phyloP scores from a whole-genome alignment of 2,797 vertebrate genomes.

The Bradypodion ventrale region DNA sequence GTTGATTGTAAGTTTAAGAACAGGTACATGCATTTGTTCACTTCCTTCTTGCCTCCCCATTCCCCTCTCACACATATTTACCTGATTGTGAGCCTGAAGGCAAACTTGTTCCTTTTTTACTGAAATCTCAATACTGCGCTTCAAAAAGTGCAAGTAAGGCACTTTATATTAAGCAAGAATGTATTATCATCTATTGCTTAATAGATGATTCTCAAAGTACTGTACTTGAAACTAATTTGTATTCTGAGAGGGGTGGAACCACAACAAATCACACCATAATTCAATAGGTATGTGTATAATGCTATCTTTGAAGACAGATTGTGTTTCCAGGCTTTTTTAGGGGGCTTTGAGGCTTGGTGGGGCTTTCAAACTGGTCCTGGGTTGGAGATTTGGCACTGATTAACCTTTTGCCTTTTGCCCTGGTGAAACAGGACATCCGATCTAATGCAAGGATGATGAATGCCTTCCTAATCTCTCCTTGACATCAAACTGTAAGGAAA shows the following conservation, averaged over 20 bases:
- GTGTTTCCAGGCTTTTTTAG: not conserved
- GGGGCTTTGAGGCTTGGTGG: not conserved
- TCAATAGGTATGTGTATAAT: not conserved
- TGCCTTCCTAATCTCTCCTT: not conserved
- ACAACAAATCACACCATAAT: not conserved
- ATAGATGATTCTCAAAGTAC: not conserved
- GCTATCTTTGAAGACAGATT: not conserved
- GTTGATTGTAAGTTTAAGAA: not conserved
- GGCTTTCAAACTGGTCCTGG: not conserved
- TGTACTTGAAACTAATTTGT: not conserved
- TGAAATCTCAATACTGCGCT: not conserved
- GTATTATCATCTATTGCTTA: not conserved
- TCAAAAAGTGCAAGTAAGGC: not conserved
- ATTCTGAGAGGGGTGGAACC: not conserved
- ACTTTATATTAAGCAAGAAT: not conserved
- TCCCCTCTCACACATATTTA: not conserved
- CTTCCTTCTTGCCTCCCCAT: not conserved
- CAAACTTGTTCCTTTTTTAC: not conserved
- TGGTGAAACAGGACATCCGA: not conserved
- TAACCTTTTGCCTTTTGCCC: not conserved
- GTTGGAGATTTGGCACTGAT: not conserved
- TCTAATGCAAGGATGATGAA: not conserved
- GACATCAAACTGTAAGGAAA: not conserved
- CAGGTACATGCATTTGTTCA: not conserved
- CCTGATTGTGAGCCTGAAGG: not conserved